Evolutionary conservation across 1,140 invertebrate genomes (phyloP).

Genomic region (Camponotus floridanus): DNA sequence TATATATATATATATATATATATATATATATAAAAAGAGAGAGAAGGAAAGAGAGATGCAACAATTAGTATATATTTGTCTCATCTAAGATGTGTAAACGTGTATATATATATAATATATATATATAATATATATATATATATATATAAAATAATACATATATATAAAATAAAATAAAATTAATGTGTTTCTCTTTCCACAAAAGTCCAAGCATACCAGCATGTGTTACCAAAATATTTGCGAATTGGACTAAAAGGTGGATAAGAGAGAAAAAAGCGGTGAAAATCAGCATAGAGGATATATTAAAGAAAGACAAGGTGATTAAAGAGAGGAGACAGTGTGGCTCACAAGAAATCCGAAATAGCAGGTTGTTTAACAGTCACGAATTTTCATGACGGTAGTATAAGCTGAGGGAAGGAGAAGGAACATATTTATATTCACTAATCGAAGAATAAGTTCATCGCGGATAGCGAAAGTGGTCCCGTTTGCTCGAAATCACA

Average conservation of each 20-base stretch:
- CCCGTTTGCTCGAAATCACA: constrained; percentile 23
- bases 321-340: constrained; percentile 35
- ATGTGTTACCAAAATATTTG: constrained; percentile 76
- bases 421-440: constrained; percentile 74
- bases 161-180: constrained; percentile 68
- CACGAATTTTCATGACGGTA: constrained; percentile 70
- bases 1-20: constrained; percentile 49
- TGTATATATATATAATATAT: constrained; percentile 42
- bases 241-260: constrained; percentile 80
- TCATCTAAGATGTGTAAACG: constrained; percentile 67
- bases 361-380: constrained; percentile 79
- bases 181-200: constrained; percentile 70
- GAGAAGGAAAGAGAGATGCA: constrained; percentile 70
- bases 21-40: constrained; percentile 48
- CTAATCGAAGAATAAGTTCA: constrained; percentile 77
- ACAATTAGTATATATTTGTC: constrained; percentile 68
- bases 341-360: constrained; percentile 66
- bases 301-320: constrained; percentile 68
- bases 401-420: constrained; percentile 56
- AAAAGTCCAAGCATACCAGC: constrained; percentile 77
- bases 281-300: constrained; percentile 80
- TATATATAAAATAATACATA: constrained; percentile 65
- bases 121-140: constrained; percentile 64
- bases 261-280: constrained; percentile 79
- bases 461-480: constrained; percentile 74